Percentiles rank a stretch among this genome's conserved stretches.
Conservation (phyloP, 2,888 invertebrate species). For the Sinopyrophorus schimmeli region DNA sequence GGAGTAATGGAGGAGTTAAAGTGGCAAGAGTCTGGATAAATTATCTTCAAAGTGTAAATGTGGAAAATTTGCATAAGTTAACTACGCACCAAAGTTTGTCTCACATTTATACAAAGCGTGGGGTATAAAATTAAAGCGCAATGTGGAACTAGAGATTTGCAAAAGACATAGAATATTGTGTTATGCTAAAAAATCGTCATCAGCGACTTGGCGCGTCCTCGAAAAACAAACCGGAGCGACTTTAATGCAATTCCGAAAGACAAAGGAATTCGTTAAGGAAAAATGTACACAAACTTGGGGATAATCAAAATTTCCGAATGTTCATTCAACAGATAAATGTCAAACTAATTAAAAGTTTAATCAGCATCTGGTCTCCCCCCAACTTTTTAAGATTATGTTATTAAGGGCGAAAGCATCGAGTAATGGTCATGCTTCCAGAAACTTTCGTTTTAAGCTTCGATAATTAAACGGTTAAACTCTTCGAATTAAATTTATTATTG, state of each 20-base stretch:
- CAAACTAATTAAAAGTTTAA: constrained; percentile 34
- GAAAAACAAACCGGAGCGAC: background rate
- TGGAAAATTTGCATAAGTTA: constrained; percentile 41
- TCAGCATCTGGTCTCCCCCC: constrained; percentile 18
- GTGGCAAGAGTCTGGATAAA: constrained; percentile 41
- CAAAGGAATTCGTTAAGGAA: constrained; percentile 23
- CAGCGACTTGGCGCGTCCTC: too few relatives aligned
- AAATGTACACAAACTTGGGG: constrained; percentile 23
- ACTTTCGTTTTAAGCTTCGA: constrained; percentile 6
- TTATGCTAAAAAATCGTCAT: too few relatives aligned
- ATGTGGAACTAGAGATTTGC: constrained; percentile 24
- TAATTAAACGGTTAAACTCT: too few relatives aligned
- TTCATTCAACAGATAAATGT: constrained; percentile 30
- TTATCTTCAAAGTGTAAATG: constrained; percentile 44
- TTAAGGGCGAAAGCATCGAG: constrained; percentile 18
- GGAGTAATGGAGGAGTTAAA: constrained; percentile 43
- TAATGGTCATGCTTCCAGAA: constrained; percentile 17
- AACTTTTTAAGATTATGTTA: constrained; percentile 22
- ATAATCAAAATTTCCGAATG: constrained; percentile 23
- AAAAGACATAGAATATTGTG: too few relatives aligned
- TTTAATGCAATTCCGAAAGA: background rate
- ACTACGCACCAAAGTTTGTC: constrained; percentile 36
- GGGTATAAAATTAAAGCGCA: constrained; percentile 23
- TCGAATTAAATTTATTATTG: too few relatives aligned
- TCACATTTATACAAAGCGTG: constrained; percentile 28